These are phyloP conservation scores for Xenops minutus DNA, from an alignment of 2,797 vertebrate genomes.

Conservation along the genomic window DNA sequence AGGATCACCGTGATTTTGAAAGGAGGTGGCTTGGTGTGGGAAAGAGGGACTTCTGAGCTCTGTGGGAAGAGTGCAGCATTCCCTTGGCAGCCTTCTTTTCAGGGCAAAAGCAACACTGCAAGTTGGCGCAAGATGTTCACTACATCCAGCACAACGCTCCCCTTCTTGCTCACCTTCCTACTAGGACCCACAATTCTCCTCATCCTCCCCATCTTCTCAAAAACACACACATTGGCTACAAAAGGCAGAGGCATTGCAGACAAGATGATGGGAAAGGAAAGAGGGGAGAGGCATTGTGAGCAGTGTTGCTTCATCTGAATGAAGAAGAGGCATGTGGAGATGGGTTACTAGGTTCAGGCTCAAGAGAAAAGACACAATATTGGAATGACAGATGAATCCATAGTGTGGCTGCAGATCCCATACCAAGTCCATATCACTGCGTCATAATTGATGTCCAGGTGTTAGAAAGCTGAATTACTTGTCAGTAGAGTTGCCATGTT, in stretches of 20 bases:
- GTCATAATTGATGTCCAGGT: neutral
- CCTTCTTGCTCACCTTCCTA: neutral
- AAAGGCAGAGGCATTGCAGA: neutral
- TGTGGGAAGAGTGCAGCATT: rapidly evolving
- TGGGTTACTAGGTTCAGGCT: neutral
- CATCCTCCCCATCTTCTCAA: neutral
- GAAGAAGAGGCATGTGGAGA: neutral
- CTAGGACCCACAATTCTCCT: neutral
- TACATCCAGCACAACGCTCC: neutral
- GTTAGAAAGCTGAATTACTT: neutral
- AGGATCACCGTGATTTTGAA: neutral
- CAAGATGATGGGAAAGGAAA: neutral
- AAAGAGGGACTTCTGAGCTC: neutral
- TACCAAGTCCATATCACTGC: rapidly evolving
- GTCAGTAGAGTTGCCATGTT: neutral
- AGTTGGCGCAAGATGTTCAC: neutral
- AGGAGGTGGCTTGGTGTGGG: neutral
- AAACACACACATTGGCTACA: rapidly evolving
- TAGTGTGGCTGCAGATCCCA: neutral
- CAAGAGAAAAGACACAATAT: neutral
- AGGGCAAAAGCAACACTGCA: neutral
- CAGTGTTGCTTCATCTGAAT: neutral
- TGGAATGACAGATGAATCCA: neutral
- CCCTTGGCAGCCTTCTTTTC: neutral
- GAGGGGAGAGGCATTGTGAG: neutral